phyloP scores from a whole-genome alignment of 2,888 invertebrate genomes.

The Cantharis nigra region DNA sequence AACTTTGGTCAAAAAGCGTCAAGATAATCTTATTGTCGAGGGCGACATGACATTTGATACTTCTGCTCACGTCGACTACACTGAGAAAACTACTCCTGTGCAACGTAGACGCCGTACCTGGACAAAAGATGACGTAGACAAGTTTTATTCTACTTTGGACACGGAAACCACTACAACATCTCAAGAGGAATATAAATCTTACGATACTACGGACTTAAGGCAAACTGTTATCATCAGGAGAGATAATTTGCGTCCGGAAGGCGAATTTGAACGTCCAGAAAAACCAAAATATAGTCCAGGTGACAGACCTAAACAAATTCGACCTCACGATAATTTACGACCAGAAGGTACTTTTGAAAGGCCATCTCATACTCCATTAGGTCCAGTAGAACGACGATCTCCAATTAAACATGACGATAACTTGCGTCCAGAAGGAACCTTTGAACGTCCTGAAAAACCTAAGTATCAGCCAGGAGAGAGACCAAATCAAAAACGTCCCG shows the following conservation, averaged over 20 bases:
- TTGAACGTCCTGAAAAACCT: conserved; percentile 51
- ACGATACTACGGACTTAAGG: conserved; percentile 62
- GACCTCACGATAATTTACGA: conserved; percentile 55
- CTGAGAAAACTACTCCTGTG: conserved; percentile 62
- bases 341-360: conserved; percentile 57
- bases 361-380: conserved; percentile 47
- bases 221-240: conserved; percentile 51
- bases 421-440: conserved; percentile 53
- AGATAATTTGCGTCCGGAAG: conserved; percentile 60
- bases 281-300: conserved; percentile 52
- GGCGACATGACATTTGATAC: conserved; percentile 71
- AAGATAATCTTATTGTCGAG: conserved; percentile 70
- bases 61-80: conserved; percentile 66
- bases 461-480: conserved; percentile 54
- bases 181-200: conserved; percentile 69
- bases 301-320: conserved; percentile 52
- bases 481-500: conserved; percentile 50
- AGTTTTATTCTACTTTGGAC: conserved; percentile 66
- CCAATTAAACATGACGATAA: conserved; percentile 52
- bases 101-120: conserved; percentile 68
- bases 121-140: conserved; percentile 75
- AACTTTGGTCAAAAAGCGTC: conserved; percentile 62
- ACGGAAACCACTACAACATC: conserved; percentile 65
- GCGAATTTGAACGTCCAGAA: conserved; percentile 57
- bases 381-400: conserved; percentile 46